Evolutionary conservation across 2,113 vertebrate genomes (phyloP).

Genomic region (Toxotes jaculatrix): DNA sequence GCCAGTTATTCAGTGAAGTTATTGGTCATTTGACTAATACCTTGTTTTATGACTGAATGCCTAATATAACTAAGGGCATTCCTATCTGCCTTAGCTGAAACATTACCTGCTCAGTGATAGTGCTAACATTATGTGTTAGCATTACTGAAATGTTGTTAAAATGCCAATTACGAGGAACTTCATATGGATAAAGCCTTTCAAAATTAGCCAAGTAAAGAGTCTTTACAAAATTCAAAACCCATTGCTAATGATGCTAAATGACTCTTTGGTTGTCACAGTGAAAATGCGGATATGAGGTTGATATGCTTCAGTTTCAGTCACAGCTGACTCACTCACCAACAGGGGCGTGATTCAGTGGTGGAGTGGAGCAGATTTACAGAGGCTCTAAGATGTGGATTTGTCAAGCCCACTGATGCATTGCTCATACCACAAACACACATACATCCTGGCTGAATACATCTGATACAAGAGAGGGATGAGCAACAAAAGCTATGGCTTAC

Average conservation of each 20-base stretch:
- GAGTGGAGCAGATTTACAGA: constrained; percentile 23
- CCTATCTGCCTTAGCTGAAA: neutral
- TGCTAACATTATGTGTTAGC: neutral
- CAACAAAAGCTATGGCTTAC: constrained; percentile 33
- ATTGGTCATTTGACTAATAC: neutral
- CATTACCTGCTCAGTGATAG: neutral
- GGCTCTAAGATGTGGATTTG: constrained; percentile 37
- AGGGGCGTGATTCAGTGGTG: constrained; percentile 34
- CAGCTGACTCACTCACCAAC: constrained; percentile 41
- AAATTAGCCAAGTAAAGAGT: neutral
- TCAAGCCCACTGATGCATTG: constrained; percentile 19
- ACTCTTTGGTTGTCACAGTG: neutral
- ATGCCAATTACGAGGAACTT: neutral
- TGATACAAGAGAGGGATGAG: constrained; percentile 34
- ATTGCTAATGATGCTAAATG: neutral
- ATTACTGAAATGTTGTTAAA: neutral
- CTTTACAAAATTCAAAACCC: neutral
- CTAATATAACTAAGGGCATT: neutral
- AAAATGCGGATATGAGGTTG: constrained; percentile 7
- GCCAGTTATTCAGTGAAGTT: no score
- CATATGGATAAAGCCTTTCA: neutral
- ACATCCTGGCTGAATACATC: constrained; percentile 33
- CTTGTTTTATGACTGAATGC: neutral
- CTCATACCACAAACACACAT: constrained; percentile 41
- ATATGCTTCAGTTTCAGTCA: constrained; percentile 34